These are phyloP conservation scores for Macropis europaea DNA, from an alignment of 2,888 invertebrate genomes.

Conservation along the genomic window DNA sequence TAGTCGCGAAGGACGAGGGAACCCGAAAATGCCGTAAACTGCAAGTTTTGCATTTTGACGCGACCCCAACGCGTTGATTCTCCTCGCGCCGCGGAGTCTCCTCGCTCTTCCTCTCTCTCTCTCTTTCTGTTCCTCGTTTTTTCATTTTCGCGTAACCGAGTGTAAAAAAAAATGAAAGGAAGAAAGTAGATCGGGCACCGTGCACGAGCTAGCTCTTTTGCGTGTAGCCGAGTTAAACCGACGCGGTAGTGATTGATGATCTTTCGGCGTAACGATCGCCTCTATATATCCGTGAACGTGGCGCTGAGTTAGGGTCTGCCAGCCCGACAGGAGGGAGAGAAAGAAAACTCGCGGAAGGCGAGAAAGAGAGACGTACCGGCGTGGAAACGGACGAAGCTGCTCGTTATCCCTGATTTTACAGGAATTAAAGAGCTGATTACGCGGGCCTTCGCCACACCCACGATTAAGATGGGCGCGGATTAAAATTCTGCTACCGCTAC, in stretches of 20 bases:
- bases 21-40: no score
- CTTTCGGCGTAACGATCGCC: conserved; percentile 70
- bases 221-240: conserved; percentile 67
- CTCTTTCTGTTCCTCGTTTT: neutral
- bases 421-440: conserved; percentile 70
- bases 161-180: conserved; percentile 57
- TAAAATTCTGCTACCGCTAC: conserved; percentile 53
- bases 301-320: conserved; percentile 55
- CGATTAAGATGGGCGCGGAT: conserved; percentile 65
- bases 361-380: conserved; percentile 28
- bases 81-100: conserved; percentile 11
- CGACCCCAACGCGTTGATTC: neutral
- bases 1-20: no score
- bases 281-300: conserved; percentile 58
- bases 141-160: conserved; percentile 52
- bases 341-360: conserved; percentile 13
- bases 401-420: conserved; percentile 69
- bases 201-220: conserved; percentile 61
- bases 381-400: conserved; percentile 59
- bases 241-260: conserved; percentile 70
- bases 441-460: conserved; percentile 59
- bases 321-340: conserved; percentile 46
- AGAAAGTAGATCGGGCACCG: conserved; percentile 51
- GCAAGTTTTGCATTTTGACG: conserved; percentile 12
- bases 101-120: neutral